A percentile compares a stretch with the other conserved stretches of the same genome.
Evolutionary conservation across 30 jellyfish, hydroid and myxozoan genomes (phyloP).

Genomic region (Sanderia malayensis): DNA sequence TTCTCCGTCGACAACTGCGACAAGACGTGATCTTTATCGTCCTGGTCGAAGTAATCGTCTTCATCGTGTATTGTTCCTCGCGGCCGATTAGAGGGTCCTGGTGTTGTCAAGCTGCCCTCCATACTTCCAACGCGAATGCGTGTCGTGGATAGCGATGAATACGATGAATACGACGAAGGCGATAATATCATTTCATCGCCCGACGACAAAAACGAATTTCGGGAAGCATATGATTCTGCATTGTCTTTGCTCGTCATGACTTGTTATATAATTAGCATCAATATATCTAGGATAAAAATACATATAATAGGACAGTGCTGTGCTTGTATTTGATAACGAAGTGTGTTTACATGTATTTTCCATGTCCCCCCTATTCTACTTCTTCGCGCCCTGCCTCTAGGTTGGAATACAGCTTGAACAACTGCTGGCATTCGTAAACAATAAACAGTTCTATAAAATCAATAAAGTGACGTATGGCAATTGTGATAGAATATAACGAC

Average conservation of each 20-base stretch:
- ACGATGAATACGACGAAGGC: neutral
- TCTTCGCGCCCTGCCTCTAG: too few relatives aligned
- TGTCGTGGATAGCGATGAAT: neutral
- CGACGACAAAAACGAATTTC: neutral
- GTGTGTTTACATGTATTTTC: too few relatives aligned
- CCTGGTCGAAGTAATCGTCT: slow-evolving; percentile 1
- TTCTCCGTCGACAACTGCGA: slow-evolving; percentile 10
- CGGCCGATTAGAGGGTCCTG: neutral
- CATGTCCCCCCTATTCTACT: too few relatives aligned
- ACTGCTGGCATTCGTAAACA: too few relatives aligned
- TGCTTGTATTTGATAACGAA: too few relatives aligned
- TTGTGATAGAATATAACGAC: too few relatives aligned
- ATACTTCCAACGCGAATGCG: slow-evolving; percentile 13
- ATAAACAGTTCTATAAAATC: too few relatives aligned
- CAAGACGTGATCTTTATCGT: slow-evolving; percentile 9
- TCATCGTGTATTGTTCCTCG: neutral
- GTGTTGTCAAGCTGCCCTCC: neutral
- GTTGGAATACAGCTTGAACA: too few relatives aligned
- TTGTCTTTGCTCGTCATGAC: neutral
- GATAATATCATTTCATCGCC: neutral
- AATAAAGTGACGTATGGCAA: too few relatives aligned
- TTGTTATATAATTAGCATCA: too few relatives aligned
- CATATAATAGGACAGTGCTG: too few relatives aligned
- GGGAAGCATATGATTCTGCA: neutral
- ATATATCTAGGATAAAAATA: too few relatives aligned